Evolutionary conservation across 2,113 vertebrate species (phyloP), one percentile per base, ranked within the genome.

Genomic region (Callionymus lyra): DNA sequence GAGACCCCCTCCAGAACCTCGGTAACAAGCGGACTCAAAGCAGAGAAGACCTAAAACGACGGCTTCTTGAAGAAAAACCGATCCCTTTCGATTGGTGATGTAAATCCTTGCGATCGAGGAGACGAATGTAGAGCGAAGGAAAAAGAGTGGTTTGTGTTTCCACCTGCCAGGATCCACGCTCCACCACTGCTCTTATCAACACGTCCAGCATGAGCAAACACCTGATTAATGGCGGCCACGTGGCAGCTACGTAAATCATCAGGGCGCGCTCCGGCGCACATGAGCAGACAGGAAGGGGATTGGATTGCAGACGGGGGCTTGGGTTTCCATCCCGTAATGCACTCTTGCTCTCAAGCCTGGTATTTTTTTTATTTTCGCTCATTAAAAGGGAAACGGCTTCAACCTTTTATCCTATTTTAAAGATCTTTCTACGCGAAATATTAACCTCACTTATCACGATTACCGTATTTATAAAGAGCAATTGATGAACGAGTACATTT

Each of bases 71-170:
- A 27, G 8, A 27, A 27, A 27, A 27, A 34, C 34, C 43, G 51
- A 56, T 63, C 47, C 65, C 60, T 52, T 16, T 34, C 51, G 54
- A 35, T 50, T 59, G 57, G 60, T 65, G 44, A 60, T 68, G 52
- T 27, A 57, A 65, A 68, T 63, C 10, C 10, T 52, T 18, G 16
- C 44, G 21, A 65, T 65, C 60, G 45, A 54, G 63, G 51, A 63
- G 49, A 68, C 41, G 56, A 68, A 65, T 75, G 61, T 49, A 57
- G 51, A 47, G 68, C 59, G 62, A 57, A 59, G 39, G 19, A 41
- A 19, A 46, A 44, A 35, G 33, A 41, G 34, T 37, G 47, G 52
- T 47, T 10, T 41, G 16, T n/a, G 49, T 68, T 65, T 49, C 59
- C 37, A 51, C 16, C 40, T 36, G 21, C 37, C 32, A 13, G 38